A percentile compares a stretch with the other conserved stretches of the same genome.
phyloP scores from a whole-genome alignment of 30 jellyfish, hydroid and myxozoan species.

The Mastigias papua region DNA sequence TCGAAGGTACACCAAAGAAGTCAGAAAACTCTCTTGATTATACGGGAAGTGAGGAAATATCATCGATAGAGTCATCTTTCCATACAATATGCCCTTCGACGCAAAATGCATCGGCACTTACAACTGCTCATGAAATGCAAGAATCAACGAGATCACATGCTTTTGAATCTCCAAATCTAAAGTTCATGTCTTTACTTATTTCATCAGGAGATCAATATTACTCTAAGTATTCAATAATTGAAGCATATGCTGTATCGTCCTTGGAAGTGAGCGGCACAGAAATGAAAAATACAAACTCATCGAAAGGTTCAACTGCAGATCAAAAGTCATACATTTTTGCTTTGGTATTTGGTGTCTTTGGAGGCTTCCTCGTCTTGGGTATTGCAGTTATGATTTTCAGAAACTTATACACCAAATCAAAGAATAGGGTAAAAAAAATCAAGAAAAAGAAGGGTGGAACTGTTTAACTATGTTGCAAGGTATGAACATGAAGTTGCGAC shows the following conservation, averaged over 20 bases:
- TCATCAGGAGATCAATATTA: neutral
- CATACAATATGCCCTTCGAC: neutral
- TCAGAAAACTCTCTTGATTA: neutral
- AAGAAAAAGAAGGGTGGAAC: neutral
- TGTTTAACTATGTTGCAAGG: neutral
- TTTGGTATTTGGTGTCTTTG: constrained; percentile 33
- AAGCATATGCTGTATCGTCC: neutral
- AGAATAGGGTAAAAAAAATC: constrained; percentile 41
- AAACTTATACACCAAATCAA: constrained; percentile 6
- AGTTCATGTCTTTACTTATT: neutral
- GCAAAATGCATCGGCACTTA: neutral
- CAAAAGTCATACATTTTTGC: constrained; percentile 32
- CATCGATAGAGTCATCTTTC: neutral
- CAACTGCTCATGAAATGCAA: neutral
- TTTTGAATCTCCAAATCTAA: neutral
- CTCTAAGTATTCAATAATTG: neutral
- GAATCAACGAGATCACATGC: neutral
- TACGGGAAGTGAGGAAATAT: neutral
- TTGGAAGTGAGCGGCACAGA: neutral
- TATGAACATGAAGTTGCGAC: neutral
- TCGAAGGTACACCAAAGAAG: neutral
- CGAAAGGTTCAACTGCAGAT: neutral
- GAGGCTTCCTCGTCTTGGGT: constrained; percentile 37
- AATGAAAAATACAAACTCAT: constrained; percentile 1
- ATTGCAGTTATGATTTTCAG: constrained; percentile 19